Evolutionary conservation across 2,797 vertebrate genomes (phyloP).

Genomic region (Epinephelus malabaricus): DNA sequence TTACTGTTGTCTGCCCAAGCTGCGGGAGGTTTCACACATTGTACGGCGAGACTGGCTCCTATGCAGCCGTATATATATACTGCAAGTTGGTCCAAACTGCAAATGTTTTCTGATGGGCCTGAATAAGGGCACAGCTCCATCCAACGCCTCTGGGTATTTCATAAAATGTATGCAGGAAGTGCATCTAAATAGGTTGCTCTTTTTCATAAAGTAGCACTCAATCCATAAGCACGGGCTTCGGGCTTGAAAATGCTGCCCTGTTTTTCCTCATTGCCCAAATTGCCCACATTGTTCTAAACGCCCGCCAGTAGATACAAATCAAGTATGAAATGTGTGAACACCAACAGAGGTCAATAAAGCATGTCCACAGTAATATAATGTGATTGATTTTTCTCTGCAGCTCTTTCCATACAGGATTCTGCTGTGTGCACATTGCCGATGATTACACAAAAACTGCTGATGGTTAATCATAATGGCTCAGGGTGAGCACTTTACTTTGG

Average conservation of each 20-base stretch:
- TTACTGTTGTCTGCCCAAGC: constrained; percentile 82
- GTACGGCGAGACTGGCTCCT: constrained; percentile 39
- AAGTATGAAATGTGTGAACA: constrained; percentile 84
- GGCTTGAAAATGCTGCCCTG: constrained; percentile 77
- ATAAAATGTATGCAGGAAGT: constrained; percentile 77
- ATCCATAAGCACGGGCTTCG: constrained; percentile 76
- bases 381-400: constrained; percentile 84
- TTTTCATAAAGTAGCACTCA: constrained; percentile 81
- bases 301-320: constrained; percentile 84
- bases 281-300: constrained; percentile 84
- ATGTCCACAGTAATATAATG: constrained; percentile 85
- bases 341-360: constrained; percentile 86
- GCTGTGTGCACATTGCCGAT: constrained; percentile 77
- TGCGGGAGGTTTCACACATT: constrained; percentile 46
- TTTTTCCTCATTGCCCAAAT: constrained; percentile 82
- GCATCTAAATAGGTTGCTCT: constrained; percentile 78
- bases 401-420: constrained; percentile 76
- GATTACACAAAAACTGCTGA: constrained; percentile 86
- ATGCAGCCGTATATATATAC: constrained; percentile 19
- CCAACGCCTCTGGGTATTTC: constrained; percentile 60
- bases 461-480: constrained; percentile 86
- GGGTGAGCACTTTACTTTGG: constrained; percentile 83
- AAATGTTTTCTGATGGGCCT: constrained; percentile 55
- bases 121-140: constrained; percentile 59
- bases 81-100: constrained; percentile 49